Base-by-base conservation (phyloP, 2,888 invertebrate species). In the Meta bourneti region DNA sequence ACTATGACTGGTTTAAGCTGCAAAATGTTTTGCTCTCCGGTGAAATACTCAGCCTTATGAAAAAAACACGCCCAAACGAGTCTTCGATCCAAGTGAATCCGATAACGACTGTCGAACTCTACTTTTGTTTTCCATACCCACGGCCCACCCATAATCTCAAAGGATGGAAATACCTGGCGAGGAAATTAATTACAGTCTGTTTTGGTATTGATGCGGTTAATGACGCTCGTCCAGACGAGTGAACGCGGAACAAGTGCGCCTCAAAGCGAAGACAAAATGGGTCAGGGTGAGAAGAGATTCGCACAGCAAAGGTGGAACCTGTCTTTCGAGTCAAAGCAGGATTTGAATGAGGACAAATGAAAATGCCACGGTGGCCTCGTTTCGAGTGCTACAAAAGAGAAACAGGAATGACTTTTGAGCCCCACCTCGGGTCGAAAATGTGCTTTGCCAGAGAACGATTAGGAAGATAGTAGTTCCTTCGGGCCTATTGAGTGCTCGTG, bases 271-370 rank as follows among this genome's bases (percentile, higher is more conserved):
- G 71, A 70, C 49, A 61, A 91, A 87, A 82, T 91, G 74, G 91
- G 91, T 91, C 91, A 91, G 91, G 91, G 91, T 91, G 91, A 91
- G 91, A 87, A 20, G 91, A 82, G 74, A 78, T 51, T 86, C 74
- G 69, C 52, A 74, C 34, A 83, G 74, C 11, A 91, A 82, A 91
- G 87, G 91, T 91, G 87, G 82, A 91, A 91, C 91, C 91, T 83
- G 91, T 91, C 91, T 91, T 83, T 87, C 91, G 78, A 87, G 90
- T 91, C 86, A 72, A 80, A 86, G 90, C 86, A 77, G 77, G 83
- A 87, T 87, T 82, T 78, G 71, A 91, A 91, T 87, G 91, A 87
- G 91, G 91, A 91, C 91, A 91, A 79, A 70, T 71, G 80, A 86
- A 86, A 86, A 91, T 81, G 91, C 83, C 91, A 78, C 54, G 87